A percentile compares a stretch with the other conserved stretches of the same genome.
phyloP scores from a whole-genome alignment of 1,140 invertebrate genomes.

The Aphelinus certus region DNA sequence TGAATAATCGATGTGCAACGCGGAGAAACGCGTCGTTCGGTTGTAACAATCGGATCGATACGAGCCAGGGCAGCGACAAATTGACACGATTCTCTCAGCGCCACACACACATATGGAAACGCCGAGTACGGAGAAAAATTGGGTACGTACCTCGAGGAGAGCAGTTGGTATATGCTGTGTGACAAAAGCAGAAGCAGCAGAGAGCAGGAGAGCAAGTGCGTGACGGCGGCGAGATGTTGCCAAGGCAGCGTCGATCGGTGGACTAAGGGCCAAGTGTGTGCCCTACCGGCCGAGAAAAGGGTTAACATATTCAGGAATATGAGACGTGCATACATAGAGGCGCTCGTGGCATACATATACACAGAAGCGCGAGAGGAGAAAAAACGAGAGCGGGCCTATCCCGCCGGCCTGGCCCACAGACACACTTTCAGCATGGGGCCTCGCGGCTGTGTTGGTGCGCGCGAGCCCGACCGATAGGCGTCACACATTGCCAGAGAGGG shows the following conservation, averaged over 20 bases:
- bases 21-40: too few species aligned
- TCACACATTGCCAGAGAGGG: neutral
- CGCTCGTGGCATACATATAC: conserved; percentile 41
- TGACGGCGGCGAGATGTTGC: conserved; percentile 57
- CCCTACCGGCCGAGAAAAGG: conserved; percentile 57
- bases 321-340: conserved; percentile 52
- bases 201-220: conserved; percentile 1
- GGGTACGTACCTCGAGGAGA: too few species aligned
- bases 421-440: neutral
- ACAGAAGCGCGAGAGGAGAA: conserved; percentile 38
- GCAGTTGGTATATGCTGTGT: too few species aligned
- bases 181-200: neutral
- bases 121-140: too few species aligned
- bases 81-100: neutral
- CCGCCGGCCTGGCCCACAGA: conserved; percentile 45
- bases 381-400: conserved; percentile 44
- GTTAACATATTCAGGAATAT: conserved; percentile 64
- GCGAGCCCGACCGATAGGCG: neutral
- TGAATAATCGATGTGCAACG: too few species aligned
- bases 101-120: too few species aligned
- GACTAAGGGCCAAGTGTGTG: conserved; percentile 59
- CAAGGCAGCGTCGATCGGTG: conserved; percentile 60
- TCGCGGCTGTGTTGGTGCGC: neutral
- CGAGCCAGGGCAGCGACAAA: neutral
- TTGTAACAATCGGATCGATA: too few species aligned